Evolutionary conservation across 2,888 invertebrate genomes (phyloP), one percentile per base, ranked within the genome.

Genomic region (Dryomyza anilis): DNA sequence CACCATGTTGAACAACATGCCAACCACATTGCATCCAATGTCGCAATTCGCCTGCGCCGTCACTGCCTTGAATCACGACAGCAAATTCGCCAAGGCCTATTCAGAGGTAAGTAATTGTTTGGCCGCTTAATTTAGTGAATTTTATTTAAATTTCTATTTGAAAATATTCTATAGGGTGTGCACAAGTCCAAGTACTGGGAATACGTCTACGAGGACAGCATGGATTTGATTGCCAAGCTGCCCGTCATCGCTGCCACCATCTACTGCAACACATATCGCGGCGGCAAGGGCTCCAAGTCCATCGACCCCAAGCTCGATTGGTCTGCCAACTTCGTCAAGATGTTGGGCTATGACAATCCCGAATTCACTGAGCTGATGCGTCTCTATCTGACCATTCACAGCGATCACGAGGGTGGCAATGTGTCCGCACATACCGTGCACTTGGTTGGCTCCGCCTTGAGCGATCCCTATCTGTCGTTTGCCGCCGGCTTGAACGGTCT

Each of bases 341-440:
- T 94, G 93, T 85, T 95, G 69, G 93, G 93, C 53, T 95, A 90
- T 79, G 88, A 92, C 72, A 86, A 90, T 74, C 84, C 86, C 30
- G 72, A 81, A 72, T 94, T 95, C 82, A 89, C 89, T 63, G 95
- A 95, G 79, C 86, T 95, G 65, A 89, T 95, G 89, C 86, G 95
- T 70, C 86, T 95, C 58, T 95, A 95, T 79, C 85, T 95, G 65
- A 93, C 93, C 65, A 92, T 94, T 75, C 94, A 94, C 86, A 86
- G 86, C 69, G 94, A 95, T 80, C 94, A 95, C 82, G 94, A 95
- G 84, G 94, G 94, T 74, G 94, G 95, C 69, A 95, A 95, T 81
- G 95, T 95, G 0, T 92, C 92, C 27, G 94, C 95, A n/a, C 95
- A 95, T 81, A 90, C 94, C 1, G 89, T 89, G 45, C 95, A 95